These are phyloP conservation scores for Drosophila ironensis DNA, from an alignment of 1,140 invertebrate species.

Conservation along the genomic window DNA sequence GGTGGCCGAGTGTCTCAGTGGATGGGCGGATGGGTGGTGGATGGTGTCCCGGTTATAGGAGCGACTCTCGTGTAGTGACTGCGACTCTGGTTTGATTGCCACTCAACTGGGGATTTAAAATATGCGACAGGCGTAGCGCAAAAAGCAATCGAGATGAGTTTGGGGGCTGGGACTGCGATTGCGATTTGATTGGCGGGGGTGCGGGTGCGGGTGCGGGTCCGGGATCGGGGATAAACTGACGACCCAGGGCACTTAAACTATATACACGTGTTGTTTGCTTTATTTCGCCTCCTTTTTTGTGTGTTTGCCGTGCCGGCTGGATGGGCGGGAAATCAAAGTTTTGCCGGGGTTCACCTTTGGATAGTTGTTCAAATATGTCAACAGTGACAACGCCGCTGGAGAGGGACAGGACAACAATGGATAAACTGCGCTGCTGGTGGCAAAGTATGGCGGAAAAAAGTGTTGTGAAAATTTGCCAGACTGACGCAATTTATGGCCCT, in stretches of 20 bases:
- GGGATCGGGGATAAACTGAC: slow-evolving; percentile 38
- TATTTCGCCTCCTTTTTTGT: neutral
- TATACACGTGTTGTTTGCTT: slow-evolving; percentile 57
- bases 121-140: slow-evolving; percentile 71
- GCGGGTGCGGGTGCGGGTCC: slow-evolving; percentile 1
- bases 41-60: slow-evolving; percentile 11
- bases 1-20: no score
- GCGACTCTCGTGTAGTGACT: neutral
- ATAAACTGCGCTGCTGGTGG: no score
- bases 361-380: slow-evolving; percentile 76
- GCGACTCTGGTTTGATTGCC: slow-evolving; percentile 64
- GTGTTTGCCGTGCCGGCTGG: neutral
- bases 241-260: slow-evolving; percentile 52
- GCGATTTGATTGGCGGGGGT: neutral
- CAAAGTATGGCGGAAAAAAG: slow-evolving; percentile 37
- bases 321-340: slow-evolving; percentile 63
- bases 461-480: slow-evolving; percentile 64
- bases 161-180: slow-evolving; percentile 6
- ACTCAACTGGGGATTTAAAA: slow-evolving; percentile 79
- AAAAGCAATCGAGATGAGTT: slow-evolving; percentile 63
- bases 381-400: slow-evolving; percentile 44
- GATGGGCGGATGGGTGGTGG: slow-evolving; percentile 22
- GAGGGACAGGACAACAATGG: slow-evolving; percentile 3
- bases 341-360: slow-evolving; percentile 49
- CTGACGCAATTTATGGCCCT: slow-evolving; percentile 73